Conservation (phyloP, 2,113 vertebrate genomes). For the Carassius auratus region DNA sequence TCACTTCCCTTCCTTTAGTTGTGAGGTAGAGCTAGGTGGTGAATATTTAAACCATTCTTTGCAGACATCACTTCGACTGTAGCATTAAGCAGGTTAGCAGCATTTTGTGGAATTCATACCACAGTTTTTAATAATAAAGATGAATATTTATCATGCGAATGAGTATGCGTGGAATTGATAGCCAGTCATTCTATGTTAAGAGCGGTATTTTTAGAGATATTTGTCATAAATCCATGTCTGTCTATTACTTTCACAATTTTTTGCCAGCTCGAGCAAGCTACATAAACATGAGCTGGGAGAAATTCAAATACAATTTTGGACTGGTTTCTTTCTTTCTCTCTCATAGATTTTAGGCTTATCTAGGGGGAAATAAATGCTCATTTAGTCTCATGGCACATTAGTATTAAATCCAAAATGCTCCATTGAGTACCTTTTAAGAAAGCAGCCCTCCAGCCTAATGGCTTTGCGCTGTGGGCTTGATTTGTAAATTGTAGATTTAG, state of each 20-base stretch:
- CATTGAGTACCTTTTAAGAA: constrained; percentile 40
- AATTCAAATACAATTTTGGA: not conserved
- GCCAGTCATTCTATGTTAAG: not conserved
- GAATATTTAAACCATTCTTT: constrained; percentile 56
- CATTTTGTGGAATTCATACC: not conserved
- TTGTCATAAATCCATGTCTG: not conserved
- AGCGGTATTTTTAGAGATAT: not conserved
- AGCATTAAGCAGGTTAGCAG: constrained; percentile 10
- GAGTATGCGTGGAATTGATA: not conserved
- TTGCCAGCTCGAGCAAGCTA: not conserved
- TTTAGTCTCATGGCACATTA: constrained; percentile 44
- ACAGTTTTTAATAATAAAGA: not conserved
- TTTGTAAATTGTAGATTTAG: constrained; percentile 59
- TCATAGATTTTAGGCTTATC: not conserved
- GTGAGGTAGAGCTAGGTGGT: constrained; percentile 47
- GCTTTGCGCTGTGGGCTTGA: constrained; percentile 51
- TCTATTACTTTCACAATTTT: constrained; percentile 1
- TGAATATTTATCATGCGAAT: constrained; percentile 22
- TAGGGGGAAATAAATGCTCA: constrained; percentile 34
- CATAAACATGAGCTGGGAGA: not conserved
- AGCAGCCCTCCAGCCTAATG: constrained; percentile 45
- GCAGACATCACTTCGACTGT: constrained; percentile 47
- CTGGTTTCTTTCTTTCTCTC: not conserved
- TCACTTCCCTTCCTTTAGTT: constrained; percentile 51
- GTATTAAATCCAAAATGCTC: constrained; percentile 38